Evolutionary conservation across 2,888 invertebrate species (phyloP), one percentile per base, ranked within the genome.

Genomic region (Callosobruchus maculatus): DNA sequence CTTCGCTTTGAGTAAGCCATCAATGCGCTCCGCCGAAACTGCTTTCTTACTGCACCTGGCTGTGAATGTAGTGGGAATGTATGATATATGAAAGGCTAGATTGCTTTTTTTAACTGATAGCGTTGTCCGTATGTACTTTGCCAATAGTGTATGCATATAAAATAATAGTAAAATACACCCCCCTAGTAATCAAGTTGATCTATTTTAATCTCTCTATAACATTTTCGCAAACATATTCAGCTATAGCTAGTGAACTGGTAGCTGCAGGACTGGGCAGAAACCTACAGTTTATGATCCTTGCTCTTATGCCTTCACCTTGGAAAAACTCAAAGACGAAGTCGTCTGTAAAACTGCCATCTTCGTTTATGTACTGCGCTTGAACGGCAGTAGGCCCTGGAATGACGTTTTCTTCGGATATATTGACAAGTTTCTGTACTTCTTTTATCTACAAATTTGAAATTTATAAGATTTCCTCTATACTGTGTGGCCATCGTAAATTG

Each of bases 241-340:
- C 97, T 78, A 98, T 98, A 49, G 98, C 94, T 80, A 98, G 88
- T n/a, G 95, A 95, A 71, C 97, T 97, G 0, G 98, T 99, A 0
- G 98, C 98, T 0, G 95, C 98, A 0, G 98, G 98, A 0, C 97
- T 97, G 0, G 98, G 98, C 0, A 97, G 96, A 89, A 98, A 98
- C 71, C 98, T 90, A 80, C 97, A 96, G 84, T 99, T 98, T 67
- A 98, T 87, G 68, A 98, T 93, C 78, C 94, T 90, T 76, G 91
- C 90, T 0, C 93, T 92, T 22, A 96, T 88, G 0, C 91, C 89
- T 13, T 89, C 88, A 0, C 93, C 92, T 66, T 93, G 94, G 72
- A 82, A 82, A 31, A 90, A 90, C 85, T 98, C 97, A 85, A 99
- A 97, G 0, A 98, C 93, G 87, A 98, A 98, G 86, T 99, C 98